Evolutionary conservation across 1,140 invertebrate genomes (phyloP).

Genomic region (Venustaconcha ellipsiformis): DNA sequence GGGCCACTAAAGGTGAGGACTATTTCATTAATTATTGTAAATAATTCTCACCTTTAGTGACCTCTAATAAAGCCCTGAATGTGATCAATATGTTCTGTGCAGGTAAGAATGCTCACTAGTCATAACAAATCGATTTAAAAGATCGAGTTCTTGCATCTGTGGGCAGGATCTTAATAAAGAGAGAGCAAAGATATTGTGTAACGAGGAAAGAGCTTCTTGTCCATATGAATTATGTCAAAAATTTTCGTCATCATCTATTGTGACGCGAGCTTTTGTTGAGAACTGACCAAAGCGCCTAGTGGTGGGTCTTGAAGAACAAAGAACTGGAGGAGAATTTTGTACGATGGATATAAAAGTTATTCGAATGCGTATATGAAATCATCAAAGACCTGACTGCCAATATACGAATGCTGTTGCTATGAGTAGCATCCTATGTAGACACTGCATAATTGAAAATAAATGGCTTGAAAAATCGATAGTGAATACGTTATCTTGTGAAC

Average conservation of each 20-base stretch:
- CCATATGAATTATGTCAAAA: neutral
- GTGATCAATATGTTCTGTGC: too few species aligned
- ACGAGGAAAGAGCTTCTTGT: conserved; percentile 9
- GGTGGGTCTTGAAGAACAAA: neutral
- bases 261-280: neutral
- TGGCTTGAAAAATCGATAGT: too few species aligned
- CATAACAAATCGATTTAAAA: conserved; percentile 30
- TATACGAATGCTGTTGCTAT: conserved; percentile 51
- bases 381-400: conserved; percentile 37
- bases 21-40: too few species aligned
- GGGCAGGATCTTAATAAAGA: neutral
- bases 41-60: too few species aligned
- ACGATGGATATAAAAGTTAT: neutral
- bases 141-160: conserved; percentile 9
- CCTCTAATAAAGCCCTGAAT: too few species aligned
- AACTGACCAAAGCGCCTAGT: neutral
- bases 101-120: too few species aligned
- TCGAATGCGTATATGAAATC: conserved; percentile 39
- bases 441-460: neutral
- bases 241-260: neutral
- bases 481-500: too few species aligned
- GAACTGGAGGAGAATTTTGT: neutral
- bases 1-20: too few species aligned
- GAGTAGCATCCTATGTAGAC: conserved; percentile 24
- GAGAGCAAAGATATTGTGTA: conserved; percentile 12